Conservation (phyloP, 2,113 vertebrate genomes). For the Colaptes auratus region DNA sequence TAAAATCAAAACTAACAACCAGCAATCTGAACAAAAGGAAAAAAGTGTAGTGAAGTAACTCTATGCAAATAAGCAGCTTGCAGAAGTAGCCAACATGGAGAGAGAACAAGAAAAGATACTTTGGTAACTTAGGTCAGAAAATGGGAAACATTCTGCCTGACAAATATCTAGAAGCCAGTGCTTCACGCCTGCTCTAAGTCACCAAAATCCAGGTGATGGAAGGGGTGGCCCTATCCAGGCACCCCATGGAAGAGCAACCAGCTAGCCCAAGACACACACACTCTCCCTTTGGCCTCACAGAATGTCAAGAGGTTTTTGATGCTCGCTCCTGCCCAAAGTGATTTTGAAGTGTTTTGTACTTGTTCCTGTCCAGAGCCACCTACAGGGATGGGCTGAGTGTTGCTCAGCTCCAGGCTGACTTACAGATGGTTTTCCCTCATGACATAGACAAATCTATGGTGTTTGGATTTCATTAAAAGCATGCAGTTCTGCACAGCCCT, state of each 20-base stretch:
- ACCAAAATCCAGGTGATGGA: neutral
- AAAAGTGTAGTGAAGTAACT: neutral
- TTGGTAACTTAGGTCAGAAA: neutral
- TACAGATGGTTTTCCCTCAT: neutral
- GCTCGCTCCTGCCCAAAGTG: neutral
- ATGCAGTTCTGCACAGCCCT: neutral
- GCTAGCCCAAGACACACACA: neutral
- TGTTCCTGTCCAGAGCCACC: neutral
- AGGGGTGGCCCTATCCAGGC: neutral
- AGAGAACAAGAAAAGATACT: neutral
- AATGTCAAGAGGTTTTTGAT: neutral
- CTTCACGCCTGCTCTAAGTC: neutral
- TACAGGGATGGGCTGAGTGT: neutral
- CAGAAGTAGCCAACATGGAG: neutral
- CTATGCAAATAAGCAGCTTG: neutral
- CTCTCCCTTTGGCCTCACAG: neutral
- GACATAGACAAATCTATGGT: neutral
- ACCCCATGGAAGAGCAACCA: accelerated
- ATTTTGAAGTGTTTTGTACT: neutral
- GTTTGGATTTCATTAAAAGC: neutral
- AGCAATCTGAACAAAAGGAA: neutral
- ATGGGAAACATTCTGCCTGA: neutral
- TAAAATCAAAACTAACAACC: neutral
- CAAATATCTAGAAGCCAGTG: neutral
- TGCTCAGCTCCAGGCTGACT: neutral